Base-by-base conservation (phyloP, 1,140 invertebrate species). In the Drosophila watanabei region DNA sequence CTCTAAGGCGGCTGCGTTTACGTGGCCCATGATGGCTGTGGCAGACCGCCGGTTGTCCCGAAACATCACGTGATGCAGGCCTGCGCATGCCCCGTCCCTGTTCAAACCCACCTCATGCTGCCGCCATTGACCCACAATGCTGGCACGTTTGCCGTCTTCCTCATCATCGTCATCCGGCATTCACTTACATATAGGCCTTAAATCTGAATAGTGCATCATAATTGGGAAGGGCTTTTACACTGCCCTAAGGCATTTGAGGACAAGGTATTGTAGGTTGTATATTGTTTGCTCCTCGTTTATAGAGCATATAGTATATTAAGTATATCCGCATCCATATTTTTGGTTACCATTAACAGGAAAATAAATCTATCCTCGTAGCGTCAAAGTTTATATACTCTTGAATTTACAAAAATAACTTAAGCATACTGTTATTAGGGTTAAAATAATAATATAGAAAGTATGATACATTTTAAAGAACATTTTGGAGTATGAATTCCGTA, bases 61-160 rank as follows among this genome's bases (percentile, higher is more conserved):
- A 73, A 80, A 85, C 56, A 90, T 89, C 85, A 89, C 85, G 85
- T 89, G 85, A 90, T 90, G 58, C 24, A 28, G 62, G 78, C 60
- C 63, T 73, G 82, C 85, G 85, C 85, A 88, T 88, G 85, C 68
- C 49, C 33, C 61, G 43, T 39, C 68, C 20, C n/a, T n/a, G n/a
- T n/a, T n/a, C n/a, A n/a, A n/a, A n/a, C n/a, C n/a, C 49, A 20
- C 24, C 28, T 65, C 46, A 45, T 37, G 33, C 35, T 24, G 37
- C 24, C 82, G 82, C 61, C 82, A 84, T 86, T 86, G 82, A 87
- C 82, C 79, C 79, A 86, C 35, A 63, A 62, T 60, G n/a, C 52
- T 57, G 63, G 54, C 54, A 56, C 20, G 20, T 37, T 24, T 52
- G 49, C 4, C 18, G 32, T 20, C 49, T 2, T 32, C 28, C 0